Evolutionary conservation across 1,140 invertebrate species (phyloP).

Genomic region (Drosophila cardini): DNA sequence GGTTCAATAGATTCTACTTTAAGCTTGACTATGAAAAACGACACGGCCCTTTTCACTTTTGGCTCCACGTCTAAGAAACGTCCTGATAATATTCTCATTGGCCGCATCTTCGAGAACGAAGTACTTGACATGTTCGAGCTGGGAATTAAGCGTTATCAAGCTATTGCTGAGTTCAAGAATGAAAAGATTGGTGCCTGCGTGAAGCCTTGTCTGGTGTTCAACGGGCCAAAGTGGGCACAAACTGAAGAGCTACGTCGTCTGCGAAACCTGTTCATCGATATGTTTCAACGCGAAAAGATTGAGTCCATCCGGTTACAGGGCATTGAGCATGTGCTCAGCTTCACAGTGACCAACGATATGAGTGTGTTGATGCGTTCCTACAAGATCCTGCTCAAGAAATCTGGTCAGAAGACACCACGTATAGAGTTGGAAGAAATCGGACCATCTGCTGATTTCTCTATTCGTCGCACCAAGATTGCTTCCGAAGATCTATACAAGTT

Average conservation of each 20-base stretch:
- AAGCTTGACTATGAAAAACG: slow-evolving; percentile 92
- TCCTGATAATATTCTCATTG: slow-evolving; percentile 96
- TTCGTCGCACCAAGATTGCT: slow-evolving; percentile 94
- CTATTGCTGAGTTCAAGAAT: slow-evolving; percentile 91
- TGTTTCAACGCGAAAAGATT: slow-evolving; percentile 95
- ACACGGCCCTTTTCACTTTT: slow-evolving; percentile 95
- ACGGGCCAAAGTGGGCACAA: slow-evolving; percentile 96
- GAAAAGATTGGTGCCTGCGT: slow-evolving; percentile 92
- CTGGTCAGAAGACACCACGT: slow-evolving; percentile 93
- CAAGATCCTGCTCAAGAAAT: slow-evolving; percentile 96
- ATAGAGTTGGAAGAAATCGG: slow-evolving; percentile 94
- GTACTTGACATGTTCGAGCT: slow-evolving; percentile 99
- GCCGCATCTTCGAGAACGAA: slow-evolving; percentile 94
- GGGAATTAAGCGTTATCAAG: slow-evolving; percentile 93
- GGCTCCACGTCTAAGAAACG: slow-evolving; percentile 97
- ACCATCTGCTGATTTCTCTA: slow-evolving; percentile 94
- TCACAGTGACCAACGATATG: slow-evolving; percentile 92
- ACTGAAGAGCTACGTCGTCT: slow-evolving; percentile 92
- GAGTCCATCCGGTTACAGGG: slow-evolving; percentile 94
- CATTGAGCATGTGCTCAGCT: slow-evolving; percentile 96
- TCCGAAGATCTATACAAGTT: slow-evolving; percentile 96
- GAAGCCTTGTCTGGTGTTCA: slow-evolving; percentile 97
- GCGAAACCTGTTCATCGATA: slow-evolving; percentile 96
- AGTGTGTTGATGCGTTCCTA: slow-evolving; percentile 95
- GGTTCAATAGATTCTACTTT: slow-evolving; percentile 47